Percentiles rank a stretch among this genome's conserved stretches.
Conservation (phyloP, 2,888 invertebrate genomes). For the Nephrotoma guestfalica region DNA sequence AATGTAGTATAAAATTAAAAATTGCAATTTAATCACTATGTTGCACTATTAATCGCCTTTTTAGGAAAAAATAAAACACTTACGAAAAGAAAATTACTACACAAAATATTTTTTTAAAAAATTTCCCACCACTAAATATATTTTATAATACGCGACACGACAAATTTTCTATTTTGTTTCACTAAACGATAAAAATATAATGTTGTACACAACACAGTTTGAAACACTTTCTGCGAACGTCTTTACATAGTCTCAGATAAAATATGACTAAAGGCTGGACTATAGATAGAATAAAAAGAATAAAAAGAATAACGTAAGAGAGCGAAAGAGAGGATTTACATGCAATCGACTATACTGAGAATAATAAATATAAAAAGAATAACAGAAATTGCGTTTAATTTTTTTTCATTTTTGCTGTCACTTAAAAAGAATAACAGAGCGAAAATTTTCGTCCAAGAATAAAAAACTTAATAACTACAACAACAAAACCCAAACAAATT, state of each 20-base stretch:
- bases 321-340: too few species aligned
- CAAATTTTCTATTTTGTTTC: not conserved
- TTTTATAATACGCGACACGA: not conserved
- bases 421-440: too few species aligned
- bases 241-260: not conserved
- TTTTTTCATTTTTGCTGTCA: too few species aligned
- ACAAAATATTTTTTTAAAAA: not conserved
- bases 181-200: not conserved
- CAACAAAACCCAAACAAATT: too few species aligned
- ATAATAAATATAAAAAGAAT: too few species aligned
- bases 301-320: too few species aligned
- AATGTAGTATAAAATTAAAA: not conserved
- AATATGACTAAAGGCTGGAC: not conserved
- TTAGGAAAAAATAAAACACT: not conserved
- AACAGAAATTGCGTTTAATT: too few species aligned
- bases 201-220: not conserved
- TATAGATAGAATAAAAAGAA: too few species aligned
- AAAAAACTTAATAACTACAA: too few species aligned
- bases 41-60: not conserved
- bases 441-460: too few species aligned
- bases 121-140: not conserved
- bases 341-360: too few species aligned
- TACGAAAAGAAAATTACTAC: not conserved
- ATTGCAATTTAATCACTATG: not conserved
- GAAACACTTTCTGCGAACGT: not conserved